A percentile compares a stretch with the other conserved stretches of the same genome.
phyloP scores from a whole-genome alignment of 2,888 invertebrate genomes.

The Melipona beecheii region DNA sequence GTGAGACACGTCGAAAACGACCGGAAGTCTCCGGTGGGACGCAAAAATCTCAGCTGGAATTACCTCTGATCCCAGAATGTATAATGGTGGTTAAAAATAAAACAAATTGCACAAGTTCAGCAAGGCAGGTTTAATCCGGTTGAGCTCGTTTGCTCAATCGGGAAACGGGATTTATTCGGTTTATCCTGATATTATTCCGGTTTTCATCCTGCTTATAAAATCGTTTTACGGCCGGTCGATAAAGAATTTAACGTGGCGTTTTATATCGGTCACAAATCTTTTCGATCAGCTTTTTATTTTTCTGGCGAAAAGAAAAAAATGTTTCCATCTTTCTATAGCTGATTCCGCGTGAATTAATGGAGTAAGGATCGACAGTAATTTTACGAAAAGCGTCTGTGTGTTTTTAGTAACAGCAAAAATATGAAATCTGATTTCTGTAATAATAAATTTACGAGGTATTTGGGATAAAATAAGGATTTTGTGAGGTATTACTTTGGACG shows the following conservation, averaged over 20 bases:
- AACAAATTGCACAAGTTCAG: neutral
- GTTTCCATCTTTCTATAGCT: neutral
- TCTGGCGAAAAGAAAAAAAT: neutral
- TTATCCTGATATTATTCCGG: conserved; percentile 16
- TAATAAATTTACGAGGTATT: too few species aligned
- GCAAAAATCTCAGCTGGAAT: conserved; percentile 21
- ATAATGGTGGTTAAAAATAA: neutral
- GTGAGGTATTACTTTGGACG: neutral
- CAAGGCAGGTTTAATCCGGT: conserved; percentile 2
- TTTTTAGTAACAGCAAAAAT: neutral
- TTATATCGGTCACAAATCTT: neutral
- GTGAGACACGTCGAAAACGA: neutral
- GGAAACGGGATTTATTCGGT: conserved; percentile 24
- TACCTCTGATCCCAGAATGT: neutral
- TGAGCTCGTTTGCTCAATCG: conserved; percentile 28
- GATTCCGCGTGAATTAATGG: neutral
- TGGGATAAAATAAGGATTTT: too few species aligned
- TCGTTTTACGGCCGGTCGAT: conserved; percentile 7
- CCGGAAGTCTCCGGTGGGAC: neutral
- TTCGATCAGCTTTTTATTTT: neutral
- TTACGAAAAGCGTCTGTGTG: neutral
- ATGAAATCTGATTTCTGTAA: neutral
- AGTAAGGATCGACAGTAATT: neutral
- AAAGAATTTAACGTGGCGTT: neutral
- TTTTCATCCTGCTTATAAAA: conserved; percentile 9